Base-by-base conservation (phyloP, 1,140 invertebrate genomes). In the Bactericera cockerelli region DNA sequence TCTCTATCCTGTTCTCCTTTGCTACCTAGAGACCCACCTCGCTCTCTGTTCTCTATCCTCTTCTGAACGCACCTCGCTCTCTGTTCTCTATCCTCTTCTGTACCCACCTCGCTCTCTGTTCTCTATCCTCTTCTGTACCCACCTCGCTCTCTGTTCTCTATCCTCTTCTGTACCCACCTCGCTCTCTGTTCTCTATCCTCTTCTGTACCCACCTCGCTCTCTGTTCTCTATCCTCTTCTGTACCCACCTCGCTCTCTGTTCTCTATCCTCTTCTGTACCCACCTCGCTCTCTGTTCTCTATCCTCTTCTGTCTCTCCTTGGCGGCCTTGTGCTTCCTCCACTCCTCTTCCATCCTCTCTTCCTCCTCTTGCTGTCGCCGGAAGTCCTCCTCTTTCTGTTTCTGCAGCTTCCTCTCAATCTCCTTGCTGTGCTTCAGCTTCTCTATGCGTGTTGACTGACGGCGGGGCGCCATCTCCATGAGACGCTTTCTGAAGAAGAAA, bases 391-490 rank as follows among this genome's bases (percentile, higher is more conserved):
- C 54, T 59, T 42, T 59, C 53, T 62, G 55, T 64, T 62, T 67
- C 22, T 49, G 42, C n/a, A 49, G 8, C 22, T 49, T 49, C 54
- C 36, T 62, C 61, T 65, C 66, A 54, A 61, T 63, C 65, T 66
- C 65, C 61, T 68, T 65, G 36, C 65, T 62, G 22, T 61, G 59
- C 64, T 67, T 67, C 22, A 74, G 62, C 62, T 72, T 73, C 58
- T 73, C 72, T 36, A 75, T 66, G 49, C 74, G 65, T 16, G 69
- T 67, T 6, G 74, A 75, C 16, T 69, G 65, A 38, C 73, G 62
- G 26, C 73, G 65, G n/a, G 72, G 74, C 38, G 70, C 69, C 58
- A 68, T 67, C 63, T 75, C 72, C 54, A 70, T 60, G 59, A 74
- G 63, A 11, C 71, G 65, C 64, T 74, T 74, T 56, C 70, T 65